Conservation (phyloP, 2,113 vertebrate genomes). For the Gymnobelideus leadbeateri region DNA sequence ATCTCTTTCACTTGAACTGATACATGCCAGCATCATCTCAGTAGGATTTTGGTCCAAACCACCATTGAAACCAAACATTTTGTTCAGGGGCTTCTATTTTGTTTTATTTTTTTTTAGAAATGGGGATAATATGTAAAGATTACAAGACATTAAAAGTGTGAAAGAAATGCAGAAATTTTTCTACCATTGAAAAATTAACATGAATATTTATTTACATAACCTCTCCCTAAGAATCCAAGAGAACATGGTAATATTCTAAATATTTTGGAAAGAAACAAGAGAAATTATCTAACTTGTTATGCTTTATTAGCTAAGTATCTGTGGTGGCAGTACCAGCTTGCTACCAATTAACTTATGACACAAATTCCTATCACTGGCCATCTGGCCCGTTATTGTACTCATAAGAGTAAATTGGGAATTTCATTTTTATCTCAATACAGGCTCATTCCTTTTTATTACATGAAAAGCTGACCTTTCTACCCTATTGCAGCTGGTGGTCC, state of each 20-base stretch:
- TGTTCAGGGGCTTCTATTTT: not conserved
- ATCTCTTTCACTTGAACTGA: not conserved
- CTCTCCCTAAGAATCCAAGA: not conserved
- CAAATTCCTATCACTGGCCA: not conserved
- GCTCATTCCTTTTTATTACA: not conserved
- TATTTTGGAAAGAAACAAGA: not conserved
- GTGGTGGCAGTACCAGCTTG: not conserved
- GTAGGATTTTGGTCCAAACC: not conserved
- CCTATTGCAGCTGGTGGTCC: not conserved
- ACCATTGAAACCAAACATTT: not conserved
- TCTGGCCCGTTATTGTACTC: not conserved
- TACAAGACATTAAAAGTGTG: not conserved
- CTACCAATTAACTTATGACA: not conserved
- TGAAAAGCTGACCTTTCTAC: not conserved
- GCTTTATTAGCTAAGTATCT: not conserved
- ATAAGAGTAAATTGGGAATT: not conserved
- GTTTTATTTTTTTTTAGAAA: not conserved
- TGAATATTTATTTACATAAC: not conserved
- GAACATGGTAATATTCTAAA: not conserved
- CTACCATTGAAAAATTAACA: not conserved
- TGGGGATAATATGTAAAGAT: not conserved
- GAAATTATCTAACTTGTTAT: not conserved
- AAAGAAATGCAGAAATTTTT: not conserved
- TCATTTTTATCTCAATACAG: not conserved
- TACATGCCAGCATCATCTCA: not conserved